Evolutionary conservation across 2,113 vertebrate genomes (phyloP), one percentile per base, ranked within the genome.

Genomic region (Paramisgurnus dabryanus): DNA sequence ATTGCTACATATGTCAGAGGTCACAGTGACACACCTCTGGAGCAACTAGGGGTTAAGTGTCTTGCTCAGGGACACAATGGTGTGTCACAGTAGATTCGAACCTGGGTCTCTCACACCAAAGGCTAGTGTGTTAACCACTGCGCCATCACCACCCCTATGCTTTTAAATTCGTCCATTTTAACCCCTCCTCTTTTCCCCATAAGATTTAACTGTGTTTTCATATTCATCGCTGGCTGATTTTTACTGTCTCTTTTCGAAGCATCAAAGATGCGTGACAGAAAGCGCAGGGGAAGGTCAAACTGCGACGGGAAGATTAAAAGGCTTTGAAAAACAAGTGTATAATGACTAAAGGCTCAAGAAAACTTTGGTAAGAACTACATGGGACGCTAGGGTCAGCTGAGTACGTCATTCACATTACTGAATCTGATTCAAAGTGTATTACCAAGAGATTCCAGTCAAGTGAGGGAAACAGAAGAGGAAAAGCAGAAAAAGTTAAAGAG

Each of bases 341-440:
- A 64, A 63, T 66, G 60, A 66, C 60, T 57, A 43, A 80, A 80
- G 69, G 61, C 68, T 22, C 43, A 17, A 43, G 39, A 47, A n/a
- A 70, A 4, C 71, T 74, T 60, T 74, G 71, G 40, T 74, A n/a
- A 47, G n/a, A 74, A 60, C 49, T 71, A 41, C 27, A 65, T n/a
- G 13, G 57, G 55, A 61, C 9, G 49, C 49, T 55, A n/a, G 70
- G 70, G 53, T 58, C 70, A 72, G 39, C 40, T 55, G 6, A 55
- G 68, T 55, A 18, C 15, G 5, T 58, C n/a, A 72, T 72, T 58
- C 58, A 72, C 41, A 71, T 53, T 45, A 70, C 17, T 71, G 74
- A 88, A 81, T 86, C 71, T 70, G 84, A 86, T 88, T 86, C 81
- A 84, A 85, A 87, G 9, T 12, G 8, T 55, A 66, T 39, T 17